These are phyloP conservation scores for Apomyelois bistriatella DNA, from an alignment of 2,888 invertebrate species.

Conservation along the genomic window DNA sequence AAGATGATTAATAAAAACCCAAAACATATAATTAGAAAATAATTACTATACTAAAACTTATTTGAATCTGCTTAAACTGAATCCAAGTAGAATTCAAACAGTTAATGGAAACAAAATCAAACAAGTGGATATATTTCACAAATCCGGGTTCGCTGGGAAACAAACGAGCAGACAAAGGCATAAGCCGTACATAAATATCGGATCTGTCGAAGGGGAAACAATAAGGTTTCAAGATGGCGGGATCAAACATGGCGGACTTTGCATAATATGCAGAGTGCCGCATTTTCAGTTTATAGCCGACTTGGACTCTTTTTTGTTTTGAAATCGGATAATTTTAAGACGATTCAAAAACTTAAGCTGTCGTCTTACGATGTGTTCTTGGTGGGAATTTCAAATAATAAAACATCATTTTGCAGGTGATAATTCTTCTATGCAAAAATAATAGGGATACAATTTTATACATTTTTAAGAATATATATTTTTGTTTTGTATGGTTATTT, in stretches of 20 bases:
- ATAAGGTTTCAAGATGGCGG: constrained; percentile 59
- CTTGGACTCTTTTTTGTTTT: neutral
- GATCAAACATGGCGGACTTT: constrained; percentile 50
- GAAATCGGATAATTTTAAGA: too few species aligned
- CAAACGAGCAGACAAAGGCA: constrained; percentile 40
- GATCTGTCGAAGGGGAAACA: constrained; percentile 73
- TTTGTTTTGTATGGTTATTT: too few species aligned
- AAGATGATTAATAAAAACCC: too few species aligned
- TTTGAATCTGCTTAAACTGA: neutral
- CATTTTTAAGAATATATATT: too few species aligned
- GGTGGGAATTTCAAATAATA: too few species aligned
- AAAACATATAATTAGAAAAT: too few species aligned
- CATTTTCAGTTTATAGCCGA: neutral
- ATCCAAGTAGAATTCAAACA: neutral
- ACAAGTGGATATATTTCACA: constrained; percentile 18
- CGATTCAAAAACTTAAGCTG: too few species aligned
- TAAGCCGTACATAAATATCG: constrained; percentile 70
- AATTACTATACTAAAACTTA: too few species aligned
- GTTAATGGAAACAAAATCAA: constrained; percentile 4
- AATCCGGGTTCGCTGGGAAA: constrained; percentile 30
- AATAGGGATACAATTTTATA: too few species aligned
- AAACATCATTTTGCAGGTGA: too few species aligned
- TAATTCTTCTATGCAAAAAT: too few species aligned
- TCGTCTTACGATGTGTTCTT: too few species aligned
- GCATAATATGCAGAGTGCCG: constrained; percentile 31